Conservation (phyloP, 2,797 vertebrate genomes). For the Hoplostethus mediterraneus region DNA sequence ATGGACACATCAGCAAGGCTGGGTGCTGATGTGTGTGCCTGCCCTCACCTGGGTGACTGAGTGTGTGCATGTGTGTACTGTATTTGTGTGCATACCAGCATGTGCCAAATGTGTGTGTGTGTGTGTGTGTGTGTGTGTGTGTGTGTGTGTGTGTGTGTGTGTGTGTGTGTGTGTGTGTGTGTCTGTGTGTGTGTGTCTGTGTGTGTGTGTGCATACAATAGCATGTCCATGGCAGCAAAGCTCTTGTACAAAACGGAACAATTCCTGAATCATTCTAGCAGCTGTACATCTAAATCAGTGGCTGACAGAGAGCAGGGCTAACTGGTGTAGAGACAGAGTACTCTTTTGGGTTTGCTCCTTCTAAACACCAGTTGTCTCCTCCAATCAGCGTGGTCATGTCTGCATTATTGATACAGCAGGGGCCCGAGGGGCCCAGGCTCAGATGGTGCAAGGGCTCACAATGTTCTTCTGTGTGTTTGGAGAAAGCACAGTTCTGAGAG, state of each 20-base stretch:
- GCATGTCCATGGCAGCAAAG: slow-evolving; percentile 14
- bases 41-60: slow-evolving; percentile 61
- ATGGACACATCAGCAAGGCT: slow-evolving; percentile 68
- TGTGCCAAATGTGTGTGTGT: neutral
- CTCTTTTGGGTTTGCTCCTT: slow-evolving; percentile 84
- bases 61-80: slow-evolving; percentile 18
- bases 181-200: too few relatives aligned
- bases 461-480: slow-evolving; percentile 64
- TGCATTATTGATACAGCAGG: slow-evolving; percentile 90
- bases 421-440: slow-evolving; percentile 78
- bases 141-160: slow-evolving; percentile 14
- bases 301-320: slow-evolving; percentile 83
- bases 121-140: too few relatives aligned
- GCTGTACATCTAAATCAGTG: slow-evolving; percentile 88
- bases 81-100: neutral
- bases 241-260: slow-evolving; percentile 49
- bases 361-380: slow-evolving; percentile 91
- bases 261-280: slow-evolving; percentile 79
- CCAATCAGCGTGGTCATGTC: slow-evolving; percentile 89
- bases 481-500: slow-evolving; percentile 60
- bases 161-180: neutral
- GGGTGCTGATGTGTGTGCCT: slow-evolving; percentile 56
- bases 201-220: neutral
- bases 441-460: slow-evolving; percentile 80
- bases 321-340: slow-evolving; percentile 72